Percentiles rank a stretch among this genome's conserved stretches.
Evolutionary conservation across 2,888 invertebrate genomes (phyloP).

Genomic region (Dryadula phaetusa): DNA sequence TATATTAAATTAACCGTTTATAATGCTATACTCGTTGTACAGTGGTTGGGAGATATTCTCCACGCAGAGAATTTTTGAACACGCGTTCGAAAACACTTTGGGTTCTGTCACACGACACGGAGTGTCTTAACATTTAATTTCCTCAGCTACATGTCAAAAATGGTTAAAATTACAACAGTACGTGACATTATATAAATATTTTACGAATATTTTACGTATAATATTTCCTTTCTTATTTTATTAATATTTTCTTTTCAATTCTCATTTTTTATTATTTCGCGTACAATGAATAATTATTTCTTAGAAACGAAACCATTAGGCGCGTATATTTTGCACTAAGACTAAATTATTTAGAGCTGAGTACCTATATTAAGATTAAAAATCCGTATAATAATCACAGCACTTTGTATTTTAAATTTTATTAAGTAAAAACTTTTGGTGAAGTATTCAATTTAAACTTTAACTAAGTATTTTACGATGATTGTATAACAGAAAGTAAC

Average conservation of each 20-base stretch:
- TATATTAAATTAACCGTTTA: no score
- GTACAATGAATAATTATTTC: background rate
- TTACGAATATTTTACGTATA: no score
- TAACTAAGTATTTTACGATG: constrained; percentile 9
- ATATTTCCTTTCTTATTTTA: no score
- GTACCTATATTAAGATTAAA: background rate
- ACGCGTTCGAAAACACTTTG: no score
- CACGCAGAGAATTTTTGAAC: no score
- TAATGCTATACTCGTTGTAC: no score
- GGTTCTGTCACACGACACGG: no score
- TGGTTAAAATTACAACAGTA: background rate
- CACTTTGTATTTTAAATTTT: background rate
- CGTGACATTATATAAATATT: background rate
- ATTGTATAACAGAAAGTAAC: constrained; percentile 20
- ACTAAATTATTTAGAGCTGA: background rate
- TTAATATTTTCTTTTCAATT: background rate
- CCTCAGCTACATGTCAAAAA: background rate
- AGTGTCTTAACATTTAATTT: background rate
- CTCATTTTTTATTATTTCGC: no score
- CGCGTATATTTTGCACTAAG: background rate
- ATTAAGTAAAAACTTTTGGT: background rate
- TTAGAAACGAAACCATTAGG: background rate
- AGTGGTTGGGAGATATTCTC: no score
- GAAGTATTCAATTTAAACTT: constrained; percentile 6
- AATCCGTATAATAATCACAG: background rate